Conservation (phyloP, 2,113 vertebrate species). For the Lagenorhynchus albirostris region DNA sequence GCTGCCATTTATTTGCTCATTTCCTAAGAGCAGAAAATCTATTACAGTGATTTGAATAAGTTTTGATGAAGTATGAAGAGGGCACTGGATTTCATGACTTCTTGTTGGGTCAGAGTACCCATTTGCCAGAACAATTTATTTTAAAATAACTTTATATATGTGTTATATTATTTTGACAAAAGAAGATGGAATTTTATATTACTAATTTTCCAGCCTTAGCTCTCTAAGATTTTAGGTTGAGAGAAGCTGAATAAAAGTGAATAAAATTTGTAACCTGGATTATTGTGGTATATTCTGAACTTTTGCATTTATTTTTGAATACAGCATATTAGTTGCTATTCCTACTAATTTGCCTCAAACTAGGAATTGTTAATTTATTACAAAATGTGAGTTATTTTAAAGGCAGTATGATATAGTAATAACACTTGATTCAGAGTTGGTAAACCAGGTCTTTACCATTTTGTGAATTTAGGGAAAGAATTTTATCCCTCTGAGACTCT, state of each 20-base stretch:
- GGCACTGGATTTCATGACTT: not conserved
- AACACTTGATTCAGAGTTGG: not conserved
- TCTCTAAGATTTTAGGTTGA: not conserved
- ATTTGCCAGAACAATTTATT: conserved; percentile 11
- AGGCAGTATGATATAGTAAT: not conserved
- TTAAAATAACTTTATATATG: conserved; percentile 11
- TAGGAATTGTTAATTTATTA: not conserved
- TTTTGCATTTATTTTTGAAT: not conserved
- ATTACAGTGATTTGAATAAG: not conserved
- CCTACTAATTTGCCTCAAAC: not conserved
- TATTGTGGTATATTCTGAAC: not conserved
- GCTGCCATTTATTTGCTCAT: conserved; percentile 36
- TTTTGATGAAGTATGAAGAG: conserved; percentile 16
- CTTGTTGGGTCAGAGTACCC: not conserved
- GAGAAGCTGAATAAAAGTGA: not conserved
- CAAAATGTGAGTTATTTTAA: not conserved
- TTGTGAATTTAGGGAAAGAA: not conserved
- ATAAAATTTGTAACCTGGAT: not conserved
- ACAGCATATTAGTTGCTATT: not conserved
- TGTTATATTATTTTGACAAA: not conserved
- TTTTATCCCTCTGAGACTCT: not conserved
- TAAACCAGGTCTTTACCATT: not conserved
- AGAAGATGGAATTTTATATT: conserved; percentile 9
- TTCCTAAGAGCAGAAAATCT: conserved; percentile 51
- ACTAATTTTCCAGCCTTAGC: not conserved